phyloP scores from a whole-genome alignment of 2,888 invertebrate genomes.

The Cordilura impudica region DNA sequence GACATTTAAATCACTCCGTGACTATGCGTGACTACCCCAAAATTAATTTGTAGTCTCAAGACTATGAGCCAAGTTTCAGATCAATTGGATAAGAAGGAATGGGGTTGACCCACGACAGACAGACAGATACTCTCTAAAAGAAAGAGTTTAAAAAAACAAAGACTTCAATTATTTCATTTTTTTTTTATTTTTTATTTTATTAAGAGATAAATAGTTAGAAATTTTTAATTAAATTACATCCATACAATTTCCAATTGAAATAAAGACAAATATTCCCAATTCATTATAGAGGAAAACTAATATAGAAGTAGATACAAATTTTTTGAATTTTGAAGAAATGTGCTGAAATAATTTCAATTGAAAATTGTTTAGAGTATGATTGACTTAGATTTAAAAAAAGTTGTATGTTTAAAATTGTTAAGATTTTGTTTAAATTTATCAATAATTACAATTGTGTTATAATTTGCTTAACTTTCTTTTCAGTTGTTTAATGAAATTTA shows the following conservation, averaged over 20 bases:
- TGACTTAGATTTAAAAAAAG: constrained; percentile 46
- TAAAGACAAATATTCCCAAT: too few species aligned
- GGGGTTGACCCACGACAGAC: too few species aligned
- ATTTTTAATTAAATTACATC: constrained; percentile 52
- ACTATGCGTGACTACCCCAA: too few species aligned
- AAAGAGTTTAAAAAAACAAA: too few species aligned
- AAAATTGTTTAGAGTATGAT: constrained; percentile 43
- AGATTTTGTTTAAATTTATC: constrained; percentile 22
- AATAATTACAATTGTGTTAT: constrained; percentile 50
- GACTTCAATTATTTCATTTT: too few species aligned
- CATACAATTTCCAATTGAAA: constrained; percentile 57
- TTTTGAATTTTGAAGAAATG: not conserved
- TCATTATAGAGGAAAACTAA: not conserved
- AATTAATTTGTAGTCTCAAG: too few species aligned
- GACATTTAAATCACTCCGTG: too few species aligned
- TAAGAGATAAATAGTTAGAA: constrained; percentile 62
- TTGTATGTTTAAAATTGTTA: constrained; percentile 24
- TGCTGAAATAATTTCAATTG: constrained; percentile 43
- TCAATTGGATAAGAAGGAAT: too few species aligned
- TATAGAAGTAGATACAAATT: not conserved
- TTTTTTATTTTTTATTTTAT: constrained; percentile 45
- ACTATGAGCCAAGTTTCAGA: too few species aligned
- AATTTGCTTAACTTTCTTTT: constrained; percentile 2
- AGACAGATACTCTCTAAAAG: too few species aligned
- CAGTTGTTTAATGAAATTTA: constrained; percentile 60